Percentiles rank a stretch among this genome's conserved stretches.
phyloP scores from a whole-genome alignment of 2,888 invertebrate genomes.

The Cantharis lateralis region DNA sequence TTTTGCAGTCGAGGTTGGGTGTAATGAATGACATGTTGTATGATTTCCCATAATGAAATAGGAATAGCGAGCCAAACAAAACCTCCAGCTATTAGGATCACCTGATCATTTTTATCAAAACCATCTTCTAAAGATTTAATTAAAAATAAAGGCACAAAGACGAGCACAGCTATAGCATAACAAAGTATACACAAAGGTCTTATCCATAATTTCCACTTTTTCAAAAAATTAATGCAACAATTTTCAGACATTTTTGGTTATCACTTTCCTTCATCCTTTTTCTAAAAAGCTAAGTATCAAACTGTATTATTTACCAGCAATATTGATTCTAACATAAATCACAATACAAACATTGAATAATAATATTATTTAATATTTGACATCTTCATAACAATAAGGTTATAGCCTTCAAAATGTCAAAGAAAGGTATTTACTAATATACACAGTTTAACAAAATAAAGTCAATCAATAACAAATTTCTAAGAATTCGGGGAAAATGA shows the following conservation, averaged over 20 bases:
- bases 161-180: constrained; percentile 80
- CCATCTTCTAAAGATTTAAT: constrained; percentile 80
- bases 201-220: constrained; percentile 88
- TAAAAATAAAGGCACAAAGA: constrained; percentile 83
- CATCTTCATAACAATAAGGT: background rate
- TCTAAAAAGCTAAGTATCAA: background rate
- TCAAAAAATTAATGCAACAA: constrained; percentile 47
- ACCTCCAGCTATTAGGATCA: constrained; percentile 84
- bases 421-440: background rate
- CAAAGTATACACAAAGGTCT: constrained; percentile 79
- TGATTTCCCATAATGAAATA: constrained; percentile 92
- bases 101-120: constrained; percentile 77
- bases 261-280: background rate
- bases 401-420: background rate
- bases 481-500: too few relatives aligned
- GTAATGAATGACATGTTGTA: constrained; percentile 91
- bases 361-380: background rate
- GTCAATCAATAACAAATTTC: too few relatives aligned
- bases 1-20: constrained; percentile 91
- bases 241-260: constrained; percentile 5
- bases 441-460: background rate
- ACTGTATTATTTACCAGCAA: background rate
- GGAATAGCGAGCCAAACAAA: constrained; percentile 91
- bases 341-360: background rate
- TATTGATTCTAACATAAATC: background rate